Conservation (phyloP, 2,888 invertebrate species). For the Aporophyla lueneburgensis region DNA sequence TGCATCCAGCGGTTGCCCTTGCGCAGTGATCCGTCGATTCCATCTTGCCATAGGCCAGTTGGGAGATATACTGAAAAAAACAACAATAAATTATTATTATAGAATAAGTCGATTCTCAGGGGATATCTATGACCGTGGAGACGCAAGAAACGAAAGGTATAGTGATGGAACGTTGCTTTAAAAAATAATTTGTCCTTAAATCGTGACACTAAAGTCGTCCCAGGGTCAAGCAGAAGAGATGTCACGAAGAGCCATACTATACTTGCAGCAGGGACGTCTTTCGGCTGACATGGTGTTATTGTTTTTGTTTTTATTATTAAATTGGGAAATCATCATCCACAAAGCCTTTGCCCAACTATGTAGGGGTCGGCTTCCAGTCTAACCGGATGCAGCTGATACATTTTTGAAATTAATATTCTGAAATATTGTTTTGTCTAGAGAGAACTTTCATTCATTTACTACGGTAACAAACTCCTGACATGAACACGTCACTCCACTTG, state of each 20-base stretch:
- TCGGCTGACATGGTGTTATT: not conserved
- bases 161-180: not conserved
- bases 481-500: not conserved
- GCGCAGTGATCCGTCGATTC: conserved; percentile 95
- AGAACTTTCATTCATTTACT: not conserved
- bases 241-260: not conserved
- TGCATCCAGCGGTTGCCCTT: conserved; percentile 98
- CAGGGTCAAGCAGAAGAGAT: not conserved
- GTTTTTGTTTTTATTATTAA: too few species aligned
- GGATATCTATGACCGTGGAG: not conserved
- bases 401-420: not conserved
- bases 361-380: too few species aligned
- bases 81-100: not conserved
- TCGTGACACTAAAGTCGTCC: not conserved
- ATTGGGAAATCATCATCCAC: too few species aligned
- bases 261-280: not conserved
- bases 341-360: too few species aligned
- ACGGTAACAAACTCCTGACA: not conserved
- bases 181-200: too few species aligned
- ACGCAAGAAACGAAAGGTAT: not conserved
- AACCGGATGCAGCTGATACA: too few species aligned
- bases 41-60: conserved; percentile 98
- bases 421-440: not conserved
- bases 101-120: not conserved
- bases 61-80: conserved; percentile 94